Evolutionary conservation across 2,797 vertebrate genomes (phyloP).

Genomic region (Loris lydekkerianus): DNA sequence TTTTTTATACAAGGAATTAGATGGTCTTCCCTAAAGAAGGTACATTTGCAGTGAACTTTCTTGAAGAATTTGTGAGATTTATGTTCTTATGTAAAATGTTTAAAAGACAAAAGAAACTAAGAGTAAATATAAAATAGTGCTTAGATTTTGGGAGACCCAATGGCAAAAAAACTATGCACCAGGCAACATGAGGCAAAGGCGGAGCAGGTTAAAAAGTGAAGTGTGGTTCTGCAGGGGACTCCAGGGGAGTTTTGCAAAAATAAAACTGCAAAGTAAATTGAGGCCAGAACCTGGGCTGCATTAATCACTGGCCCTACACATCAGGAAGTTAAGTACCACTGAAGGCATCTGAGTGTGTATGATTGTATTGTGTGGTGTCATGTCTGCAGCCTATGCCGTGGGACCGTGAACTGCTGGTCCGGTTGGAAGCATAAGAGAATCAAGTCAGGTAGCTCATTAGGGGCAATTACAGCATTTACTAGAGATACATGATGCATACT

Average conservation of each 20-base stretch:
- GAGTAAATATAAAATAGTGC: neutral
- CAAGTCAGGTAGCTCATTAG: conserved; percentile 69
- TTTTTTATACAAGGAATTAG: neutral
- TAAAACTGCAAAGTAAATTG: neutral
- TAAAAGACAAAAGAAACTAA: neutral
- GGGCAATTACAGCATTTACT: conserved; percentile 20
- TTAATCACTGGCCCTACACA: neutral
- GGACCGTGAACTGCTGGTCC: neutral
- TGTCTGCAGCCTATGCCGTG: neutral
- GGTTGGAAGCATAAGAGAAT: conserved; percentile 58
- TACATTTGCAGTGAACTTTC: neutral
- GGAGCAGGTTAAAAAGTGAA: neutral
- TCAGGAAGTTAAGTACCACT: neutral
- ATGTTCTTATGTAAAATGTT: neutral
- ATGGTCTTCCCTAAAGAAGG: neutral
- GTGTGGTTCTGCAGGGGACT: neutral
- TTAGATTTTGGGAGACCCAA: neutral
- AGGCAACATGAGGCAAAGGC: neutral
- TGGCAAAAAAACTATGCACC: neutral
- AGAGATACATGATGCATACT: conserved; percentile 11
- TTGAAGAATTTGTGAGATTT: neutral
- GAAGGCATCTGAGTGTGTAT: neutral
- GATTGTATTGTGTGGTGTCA: rapidly evolving
- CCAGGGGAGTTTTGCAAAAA: neutral
- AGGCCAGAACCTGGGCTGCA: neutral